A percentile compares a stretch with the other conserved stretches of the same genome.
These are phyloP conservation scores for Gallinago paraguaiae DNA, from an alignment of 2,113 vertebrate species.

Conservation along the genomic window DNA sequence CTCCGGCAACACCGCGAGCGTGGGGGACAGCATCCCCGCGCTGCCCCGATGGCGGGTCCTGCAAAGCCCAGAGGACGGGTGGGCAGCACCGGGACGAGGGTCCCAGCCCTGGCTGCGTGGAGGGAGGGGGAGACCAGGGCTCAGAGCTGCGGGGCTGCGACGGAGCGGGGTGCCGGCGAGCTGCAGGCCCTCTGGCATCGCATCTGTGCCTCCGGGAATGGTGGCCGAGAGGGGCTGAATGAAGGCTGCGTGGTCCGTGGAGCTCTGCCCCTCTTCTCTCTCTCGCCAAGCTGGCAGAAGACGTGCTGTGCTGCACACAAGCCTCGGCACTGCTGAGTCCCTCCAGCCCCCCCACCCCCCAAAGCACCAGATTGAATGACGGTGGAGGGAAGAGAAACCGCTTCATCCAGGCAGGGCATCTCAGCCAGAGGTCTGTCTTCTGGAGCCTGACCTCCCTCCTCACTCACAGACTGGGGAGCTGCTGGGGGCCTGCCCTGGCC, in stretches of 20 bases:
- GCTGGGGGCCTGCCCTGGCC: not conserved
- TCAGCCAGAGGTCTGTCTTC: not conserved
- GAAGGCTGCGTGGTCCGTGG: not conserved
- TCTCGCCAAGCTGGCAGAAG: not conserved
- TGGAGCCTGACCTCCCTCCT: not conserved
- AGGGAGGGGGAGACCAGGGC: not conserved
- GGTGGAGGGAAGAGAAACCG: not conserved
- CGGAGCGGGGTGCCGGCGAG: not conserved
- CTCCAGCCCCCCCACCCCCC: too few relatives aligned
- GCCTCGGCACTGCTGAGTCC: too few relatives aligned
- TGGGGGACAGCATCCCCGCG: not conserved
- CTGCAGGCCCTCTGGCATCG: accelerated
- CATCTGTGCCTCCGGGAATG: not conserved
- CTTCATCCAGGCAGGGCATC: not conserved
- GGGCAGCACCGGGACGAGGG: not conserved
- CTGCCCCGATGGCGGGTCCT: not conserved
- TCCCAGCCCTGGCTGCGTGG: too few relatives aligned
- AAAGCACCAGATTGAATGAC: not conserved
- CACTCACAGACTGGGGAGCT: not conserved
- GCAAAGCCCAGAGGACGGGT: not conserved
- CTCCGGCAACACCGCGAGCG: not conserved
- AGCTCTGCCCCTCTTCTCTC: not conserved
- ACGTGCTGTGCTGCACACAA: not conserved
- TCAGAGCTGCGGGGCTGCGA: not conserved
- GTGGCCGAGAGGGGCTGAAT: not conserved